phyloP scores from a whole-genome alignment of 2,113 vertebrate genomes.

The Lepus europaeus region DNA sequence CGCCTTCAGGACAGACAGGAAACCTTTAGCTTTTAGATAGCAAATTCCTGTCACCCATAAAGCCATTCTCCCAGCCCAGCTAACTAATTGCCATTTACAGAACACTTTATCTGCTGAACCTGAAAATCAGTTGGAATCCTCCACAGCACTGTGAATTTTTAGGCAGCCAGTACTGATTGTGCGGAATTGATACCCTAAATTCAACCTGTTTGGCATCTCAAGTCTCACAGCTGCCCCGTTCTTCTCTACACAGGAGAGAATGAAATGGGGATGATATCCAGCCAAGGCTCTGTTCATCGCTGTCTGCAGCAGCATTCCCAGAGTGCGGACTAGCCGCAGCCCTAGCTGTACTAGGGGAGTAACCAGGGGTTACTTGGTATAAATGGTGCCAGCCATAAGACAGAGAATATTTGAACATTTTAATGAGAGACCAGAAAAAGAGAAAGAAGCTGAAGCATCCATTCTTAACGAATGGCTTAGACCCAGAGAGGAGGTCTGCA shows the following conservation, averaged over 20 bases:
- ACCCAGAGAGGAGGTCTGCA: too few species aligned
- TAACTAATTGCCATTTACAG: neutral
- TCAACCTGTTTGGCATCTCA: neutral
- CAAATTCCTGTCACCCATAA: neutral
- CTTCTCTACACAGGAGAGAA: neutral
- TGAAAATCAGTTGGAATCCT: constrained; percentile 2
- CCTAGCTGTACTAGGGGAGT: neutral
- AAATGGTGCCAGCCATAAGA: neutral
- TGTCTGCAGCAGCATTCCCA: neutral
- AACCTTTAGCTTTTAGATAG: neutral
- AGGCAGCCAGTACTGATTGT: neutral
- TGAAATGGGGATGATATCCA: neutral
- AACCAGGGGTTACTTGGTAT: neutral
- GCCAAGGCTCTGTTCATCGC: neutral
- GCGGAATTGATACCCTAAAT: neutral
- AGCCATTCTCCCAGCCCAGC: neutral
- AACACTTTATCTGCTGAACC: neutral
- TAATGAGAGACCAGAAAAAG: neutral
- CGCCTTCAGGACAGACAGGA: neutral
- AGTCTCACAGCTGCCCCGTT: neutral
- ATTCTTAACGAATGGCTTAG: neutral
- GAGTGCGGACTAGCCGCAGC: neutral
- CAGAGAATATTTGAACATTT: neutral
- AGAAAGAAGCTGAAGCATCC: neutral
- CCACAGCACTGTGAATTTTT: neutral